Evolutionary conservation across 1,140 invertebrate species (phyloP), one percentile per base, ranked within the genome.

Genomic region (Aphelenchoides fujianensis): DNA sequence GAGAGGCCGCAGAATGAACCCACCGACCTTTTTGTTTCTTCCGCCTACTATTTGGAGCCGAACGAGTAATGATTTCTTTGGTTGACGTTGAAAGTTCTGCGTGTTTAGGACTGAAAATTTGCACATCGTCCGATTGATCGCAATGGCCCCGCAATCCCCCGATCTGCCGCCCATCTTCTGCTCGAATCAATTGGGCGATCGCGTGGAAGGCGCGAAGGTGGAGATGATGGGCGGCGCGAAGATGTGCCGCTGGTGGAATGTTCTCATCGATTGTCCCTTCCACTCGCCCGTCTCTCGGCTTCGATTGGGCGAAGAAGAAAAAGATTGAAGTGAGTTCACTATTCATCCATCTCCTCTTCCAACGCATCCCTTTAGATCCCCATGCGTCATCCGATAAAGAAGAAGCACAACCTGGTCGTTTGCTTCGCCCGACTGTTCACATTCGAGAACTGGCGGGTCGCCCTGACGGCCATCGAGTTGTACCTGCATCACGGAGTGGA

Each of bases 381-480:
- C 28, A 59, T 59, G 28, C 5, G 55, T 30, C 5, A 59, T 19
- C 55, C 5, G 34, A 59, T 16, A 30, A 5, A 23, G 5, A 59
- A 59, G 55, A 16, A 32, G 12, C 23, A 7, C 34, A 31, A 36
- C 12, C 7, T 66, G 7, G 63, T 66, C 7, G 63, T 66, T 1
- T 66, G 63, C 53, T 55, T 66, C 53, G 63, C 27, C 2, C 16
- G 63, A 12, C 37, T 37, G 36, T 66, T 66, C 31, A 41, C n/a
- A 12, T 66, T 66, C 32, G 63, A 66, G 16, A 66, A 66, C 32
- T 66, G 63, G 63, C 19, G 36, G 53, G 63, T 66, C 0, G 2
- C 36, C 12, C 32, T 66, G 16, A 37, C 36, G 2, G 31, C 36
- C 16, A 63, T 66, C 1, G 63, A 66, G 53, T 23, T 66, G 16